Evolutionary conservation across 2,113 vertebrate genomes (phyloP).

Genomic region (Ailuropoda melanoleuca): DNA sequence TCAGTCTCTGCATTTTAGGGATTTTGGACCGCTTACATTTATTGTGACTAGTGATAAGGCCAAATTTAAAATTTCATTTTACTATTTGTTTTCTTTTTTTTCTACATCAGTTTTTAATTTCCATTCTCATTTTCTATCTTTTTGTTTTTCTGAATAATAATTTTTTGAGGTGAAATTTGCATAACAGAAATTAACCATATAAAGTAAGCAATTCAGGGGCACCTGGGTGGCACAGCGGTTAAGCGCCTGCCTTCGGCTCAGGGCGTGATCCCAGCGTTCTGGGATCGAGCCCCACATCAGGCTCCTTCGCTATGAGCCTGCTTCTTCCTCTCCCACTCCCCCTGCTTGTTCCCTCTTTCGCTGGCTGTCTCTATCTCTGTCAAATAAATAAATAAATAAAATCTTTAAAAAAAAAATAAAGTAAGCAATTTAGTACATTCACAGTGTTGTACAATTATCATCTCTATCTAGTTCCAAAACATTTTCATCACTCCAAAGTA

Average conservation of each 20-base stretch:
- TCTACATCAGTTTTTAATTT: neutral
- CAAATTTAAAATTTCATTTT: slow-evolving; percentile 30
- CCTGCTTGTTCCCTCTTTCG: no score
- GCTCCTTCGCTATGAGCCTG: no score
- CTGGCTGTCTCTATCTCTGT: no score
- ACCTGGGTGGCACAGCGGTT: no score
- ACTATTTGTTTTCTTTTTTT: neutral
- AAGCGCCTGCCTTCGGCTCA: no score
- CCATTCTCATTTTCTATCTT: neutral
- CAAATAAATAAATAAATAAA: no score
- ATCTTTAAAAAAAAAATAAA: no score
- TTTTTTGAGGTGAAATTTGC: neutral
- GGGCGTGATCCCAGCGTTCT: no score
- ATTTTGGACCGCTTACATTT: neutral
- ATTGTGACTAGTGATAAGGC: neutral
- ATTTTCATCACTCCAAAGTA: neutral
- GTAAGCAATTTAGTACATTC: neutral
- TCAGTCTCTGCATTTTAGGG: neutral
- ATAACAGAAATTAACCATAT: neutral
- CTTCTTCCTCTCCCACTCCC: no score
- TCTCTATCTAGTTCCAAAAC: neutral
- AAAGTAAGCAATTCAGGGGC: neutral
- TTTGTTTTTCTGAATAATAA: neutral
- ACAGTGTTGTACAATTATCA: neutral
- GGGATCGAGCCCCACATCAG: no score